Evolutionary conservation across 2,113 vertebrate genomes (phyloP), one percentile per base, ranked within the genome.

Genomic region (Andinoacara biseriatus): DNA sequence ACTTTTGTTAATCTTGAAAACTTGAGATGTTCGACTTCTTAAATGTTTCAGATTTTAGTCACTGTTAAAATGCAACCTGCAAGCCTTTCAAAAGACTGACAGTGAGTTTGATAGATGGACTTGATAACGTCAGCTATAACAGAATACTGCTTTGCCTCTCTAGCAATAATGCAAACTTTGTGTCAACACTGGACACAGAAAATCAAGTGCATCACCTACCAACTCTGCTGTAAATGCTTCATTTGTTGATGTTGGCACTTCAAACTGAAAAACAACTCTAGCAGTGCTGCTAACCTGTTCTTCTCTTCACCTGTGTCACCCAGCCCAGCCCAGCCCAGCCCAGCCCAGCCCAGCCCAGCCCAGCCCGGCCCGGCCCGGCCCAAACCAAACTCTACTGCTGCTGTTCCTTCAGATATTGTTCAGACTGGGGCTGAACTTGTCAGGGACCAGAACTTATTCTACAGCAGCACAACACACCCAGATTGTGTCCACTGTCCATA

Each of bases 401-500:
- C 67, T 72, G 67, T 72, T 72, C 67, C 67, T 14, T 72, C 17
- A 9, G 57, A 59, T 8, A 49, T 31, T 54, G 67, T n/a, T 72
- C 67, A 54, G 26, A 72, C n/a, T 72, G 67, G 67, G 46, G 67
- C 54, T 54, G 26, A 72, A 72, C 57, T 58, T 59, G 24, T 29
- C 17, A 58, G 17, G 9, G 18, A 20, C 33, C 69, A 58, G n/a
- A 7, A 58, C 13, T 33, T 17, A 26, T 56, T 80, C 60, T 35
- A 33, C 14, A 82, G 29, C 58, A 35, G 26, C 61, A 81, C 40
- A 63, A 79, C 54, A 52, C 52, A 80, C 78, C 52, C 78, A 58
- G 40, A 72, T 63, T 67, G 83, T 90, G 84, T 88, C 82, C 90
- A 87, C 76, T 58, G 58, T 76, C 83, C 49, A 78, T 9, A 9